A percentile compares a stretch with the other conserved stretches of the same genome.
Evolutionary conservation across 2,888 invertebrate species (phyloP).

Genomic region (Cryptops parisi): DNA sequence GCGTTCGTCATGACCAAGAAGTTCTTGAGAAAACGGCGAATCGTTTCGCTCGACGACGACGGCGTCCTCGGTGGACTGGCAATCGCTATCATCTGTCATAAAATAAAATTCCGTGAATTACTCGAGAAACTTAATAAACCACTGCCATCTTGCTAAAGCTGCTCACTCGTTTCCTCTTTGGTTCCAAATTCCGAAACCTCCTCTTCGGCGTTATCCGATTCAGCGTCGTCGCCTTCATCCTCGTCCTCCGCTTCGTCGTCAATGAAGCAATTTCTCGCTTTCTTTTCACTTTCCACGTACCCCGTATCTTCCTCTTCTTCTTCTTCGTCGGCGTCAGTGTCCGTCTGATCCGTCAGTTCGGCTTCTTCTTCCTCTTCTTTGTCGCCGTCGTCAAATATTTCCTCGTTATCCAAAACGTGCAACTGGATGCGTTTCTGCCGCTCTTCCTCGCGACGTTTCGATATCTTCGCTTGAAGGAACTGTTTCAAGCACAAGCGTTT

Average conservation of each 20-base stretch:
- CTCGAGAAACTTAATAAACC: too few species aligned
- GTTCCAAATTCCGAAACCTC: too few species aligned
- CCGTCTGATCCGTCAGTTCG: slow-evolving; percentile 31
- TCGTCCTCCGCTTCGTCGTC: slow-evolving; percentile 39
- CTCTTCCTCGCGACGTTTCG: slow-evolving; percentile 50
- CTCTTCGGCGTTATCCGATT: slow-evolving; percentile 16
- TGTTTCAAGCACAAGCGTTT: slow-evolving; percentile 53
- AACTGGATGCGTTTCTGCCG: slow-evolving; percentile 49
- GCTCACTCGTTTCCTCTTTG: too few species aligned
- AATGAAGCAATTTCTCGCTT: slow-evolving; percentile 30
- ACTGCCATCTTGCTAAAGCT: too few species aligned
- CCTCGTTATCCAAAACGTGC: slow-evolving; percentile 30
- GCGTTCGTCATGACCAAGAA: too few species aligned
- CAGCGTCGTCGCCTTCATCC: slow-evolving; percentile 18
- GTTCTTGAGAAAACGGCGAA: too few species aligned
- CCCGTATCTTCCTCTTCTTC: slow-evolving; percentile 28
- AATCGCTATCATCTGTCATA: too few species aligned
- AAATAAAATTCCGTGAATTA: too few species aligned
- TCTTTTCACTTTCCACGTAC: slow-evolving; percentile 20
- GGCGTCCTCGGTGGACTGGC: too few species aligned
- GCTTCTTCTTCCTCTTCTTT: slow-evolving; percentile 30
- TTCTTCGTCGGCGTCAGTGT: slow-evolving; percentile 29
- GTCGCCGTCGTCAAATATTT: slow-evolving; percentile 26
- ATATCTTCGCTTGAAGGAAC: slow-evolving; percentile 54
- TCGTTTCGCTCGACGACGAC: too few species aligned